Base-by-base conservation (phyloP, 2,888 invertebrate genomes). In the Drosophila paucipuncta region DNA sequence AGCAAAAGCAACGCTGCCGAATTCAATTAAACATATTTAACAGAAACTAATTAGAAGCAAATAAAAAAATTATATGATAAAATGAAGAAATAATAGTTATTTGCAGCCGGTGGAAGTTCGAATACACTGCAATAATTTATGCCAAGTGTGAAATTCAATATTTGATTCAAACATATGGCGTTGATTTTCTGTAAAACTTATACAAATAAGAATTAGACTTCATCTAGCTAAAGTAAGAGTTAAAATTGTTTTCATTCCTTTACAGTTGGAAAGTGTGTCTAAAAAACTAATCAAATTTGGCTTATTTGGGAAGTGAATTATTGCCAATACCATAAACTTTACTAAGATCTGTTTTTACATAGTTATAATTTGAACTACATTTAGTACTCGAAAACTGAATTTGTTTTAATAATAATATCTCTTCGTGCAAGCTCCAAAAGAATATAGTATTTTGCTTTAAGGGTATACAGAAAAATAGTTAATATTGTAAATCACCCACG, bases 21-120 rank as follows among this genome's bases (percentile, higher is more conserved):
- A 69, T 76, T 85, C 73, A 71, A 76, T 83, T 76, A 68, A 79
- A 68, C 54, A 72, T 64, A 61, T 73, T 69, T 68, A 66, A 80
- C 71, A 60, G 68, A 75, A 74, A 82, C 67, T 67, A 68, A 79
- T 66, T 73, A 70, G 66, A 58, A 64, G 39, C 52, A 65, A 72
- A 72, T 43, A 78, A 61, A 68, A 58, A 33, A n/a, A 39, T 25
- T 3, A 52, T 10, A 11, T 35, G 47, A 47, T 47, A 47, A 47
- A 53, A 5, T 3, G n/a, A 30, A 41, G 11, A 16, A 37, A 10
- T 11, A 33, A n/a, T 66, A 7, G 18, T 16, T 13, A 13, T 13
- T 18, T n/a, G 35, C 5, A 35, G 13, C 13, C 35, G 13, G n/a
- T 3, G 11, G 31, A 6, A 31, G 4, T 22, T 47, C 10, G 6